Base-by-base conservation (phyloP, 2,888 invertebrate genomes). In the Idaea aversata region DNA sequence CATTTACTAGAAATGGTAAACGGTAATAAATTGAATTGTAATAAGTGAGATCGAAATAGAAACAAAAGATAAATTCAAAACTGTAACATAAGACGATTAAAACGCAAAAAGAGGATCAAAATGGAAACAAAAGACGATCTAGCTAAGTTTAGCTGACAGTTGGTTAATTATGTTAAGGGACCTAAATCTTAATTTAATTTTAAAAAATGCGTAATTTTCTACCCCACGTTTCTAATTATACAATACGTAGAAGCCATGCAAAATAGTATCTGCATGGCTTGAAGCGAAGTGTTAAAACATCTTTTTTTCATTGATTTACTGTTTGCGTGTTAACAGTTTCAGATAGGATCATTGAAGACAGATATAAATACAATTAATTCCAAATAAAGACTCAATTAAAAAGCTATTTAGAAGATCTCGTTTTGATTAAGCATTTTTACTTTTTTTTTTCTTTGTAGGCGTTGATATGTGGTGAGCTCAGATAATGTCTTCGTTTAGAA, bases 311-410 rank as follows among this genome's bases (percentile, higher is more conserved):
- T 47, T 47, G 47, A 47, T 47, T 47, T 47, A 47, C 47, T 47
- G 47, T 47, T 47, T 13, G 65, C 65, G 65, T 65, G 65, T 59
- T 38, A 25, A 13, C 59, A 59, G 59, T 62, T 61, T 61, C 36
- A 47, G 61, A 62, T 62, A 62, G 36, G 15, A 59, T 59, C 59
- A 59, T 25, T 59, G 58, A 15, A 15, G 58, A 62, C 64, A 68
- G 69, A 71, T 72, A 71, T 65, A 70, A 66, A 72, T 47, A 75
- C 75, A 75, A 74, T 74, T 74, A 73, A 75, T 73, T 67, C 66
- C 68, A 68, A 63, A 72, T 67, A 65, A 65, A 68, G 62, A 65
- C 61, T 68, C 67, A 66, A 72, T 70, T 74, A 77, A 77, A 72
- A 65, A 64, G 68, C 69, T 72, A 25, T 72, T 69, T 68, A 72